Conservation (phyloP, 2,888 invertebrate species). For the Magallana nippona region DNA sequence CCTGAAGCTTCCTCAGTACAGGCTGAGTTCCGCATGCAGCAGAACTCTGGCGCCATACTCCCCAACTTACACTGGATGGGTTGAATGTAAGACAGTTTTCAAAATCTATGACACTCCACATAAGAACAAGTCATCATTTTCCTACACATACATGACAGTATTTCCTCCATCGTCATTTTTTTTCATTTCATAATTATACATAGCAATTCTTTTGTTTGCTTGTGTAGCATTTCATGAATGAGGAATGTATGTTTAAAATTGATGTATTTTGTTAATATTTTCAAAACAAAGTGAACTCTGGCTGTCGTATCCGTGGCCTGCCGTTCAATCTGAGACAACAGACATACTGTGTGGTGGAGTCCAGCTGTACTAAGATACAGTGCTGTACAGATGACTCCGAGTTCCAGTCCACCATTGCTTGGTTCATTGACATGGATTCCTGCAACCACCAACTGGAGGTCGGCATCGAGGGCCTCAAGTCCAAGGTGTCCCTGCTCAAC, state of each 20-base stretch:
- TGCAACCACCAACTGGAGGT: conserved; percentile 49
- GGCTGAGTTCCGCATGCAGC: conserved; percentile 11
- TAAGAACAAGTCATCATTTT: not conserved
- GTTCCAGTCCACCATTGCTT: conserved; percentile 48
- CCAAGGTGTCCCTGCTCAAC: conserved; percentile 32
- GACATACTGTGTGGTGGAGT: conserved; percentile 45
- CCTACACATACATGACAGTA: not conserved
- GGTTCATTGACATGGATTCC: conserved; percentile 47
- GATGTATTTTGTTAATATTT: not conserved
- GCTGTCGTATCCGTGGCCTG: conserved; percentile 4
- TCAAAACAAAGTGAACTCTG: not conserved
- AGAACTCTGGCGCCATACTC: conserved; percentile 30
- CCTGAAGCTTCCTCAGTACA: conserved; percentile 25
- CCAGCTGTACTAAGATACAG: conserved; percentile 41
- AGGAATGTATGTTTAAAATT: not conserved
- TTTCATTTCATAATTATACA: too few species aligned
- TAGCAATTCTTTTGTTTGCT: not conserved
- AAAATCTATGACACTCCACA: not conserved
- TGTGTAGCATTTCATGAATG: not conserved
- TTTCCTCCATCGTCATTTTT: too few species aligned
- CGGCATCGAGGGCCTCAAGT: conserved; percentile 46
- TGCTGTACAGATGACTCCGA: conserved; percentile 45
- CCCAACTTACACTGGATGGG: conserved; percentile 38
- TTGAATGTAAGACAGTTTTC: conserved; percentile 17
- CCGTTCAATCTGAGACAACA: conserved; percentile 19